These are phyloP conservation scores for Diplodus puntazzo DNA, from an alignment of 2,797 vertebrate genomes.

Conservation along the genomic window DNA sequence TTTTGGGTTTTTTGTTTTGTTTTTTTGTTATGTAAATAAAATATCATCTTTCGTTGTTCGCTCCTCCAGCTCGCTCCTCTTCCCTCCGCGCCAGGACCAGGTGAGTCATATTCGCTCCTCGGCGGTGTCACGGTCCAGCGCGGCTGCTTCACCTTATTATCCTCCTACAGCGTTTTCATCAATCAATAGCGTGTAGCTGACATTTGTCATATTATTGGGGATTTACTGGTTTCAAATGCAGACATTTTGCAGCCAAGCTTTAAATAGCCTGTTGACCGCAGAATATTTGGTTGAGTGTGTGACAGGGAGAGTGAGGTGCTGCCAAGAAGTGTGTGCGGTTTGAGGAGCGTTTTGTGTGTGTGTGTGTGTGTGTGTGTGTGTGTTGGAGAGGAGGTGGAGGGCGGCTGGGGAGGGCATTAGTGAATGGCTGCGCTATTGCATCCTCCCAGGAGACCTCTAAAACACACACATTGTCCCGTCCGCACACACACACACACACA, in stretches of 20 bases:
- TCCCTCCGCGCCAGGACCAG: conserved; percentile 24
- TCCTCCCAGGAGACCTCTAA: conserved; percentile 79
- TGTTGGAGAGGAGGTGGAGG: conserved; percentile 62
- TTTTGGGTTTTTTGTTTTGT: not conserved
- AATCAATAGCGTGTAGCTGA: conserved; percentile 55
- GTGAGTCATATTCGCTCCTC: conserved; percentile 42
- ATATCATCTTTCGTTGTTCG: conserved; percentile 14
- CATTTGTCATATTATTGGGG: conserved; percentile 70
- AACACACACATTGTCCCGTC: conserved; percentile 64
- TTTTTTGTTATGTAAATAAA: conserved; percentile 35
- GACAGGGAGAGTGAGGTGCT: conserved; percentile 69
- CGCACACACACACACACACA: conserved; percentile 53
- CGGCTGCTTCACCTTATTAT: conserved; percentile 52
- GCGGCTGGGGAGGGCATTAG: conserved; percentile 66
- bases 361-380: conserved; percentile 38
- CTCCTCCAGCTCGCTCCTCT: not conserved
- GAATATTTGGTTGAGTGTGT: conserved; percentile 80
- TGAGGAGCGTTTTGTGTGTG: conserved; percentile 8
- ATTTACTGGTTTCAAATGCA: conserved; percentile 67
- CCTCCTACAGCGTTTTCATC: conserved; percentile 60
- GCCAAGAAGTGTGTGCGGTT: conserved; percentile 75
- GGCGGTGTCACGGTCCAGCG: conserved; percentile 12
- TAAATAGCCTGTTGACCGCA: conserved; percentile 81
- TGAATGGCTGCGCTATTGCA: conserved; percentile 83
- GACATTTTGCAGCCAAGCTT: conserved; percentile 76